Base-by-base conservation (phyloP, 1,140 invertebrate genomes). In the Conus betulinus region DNA sequence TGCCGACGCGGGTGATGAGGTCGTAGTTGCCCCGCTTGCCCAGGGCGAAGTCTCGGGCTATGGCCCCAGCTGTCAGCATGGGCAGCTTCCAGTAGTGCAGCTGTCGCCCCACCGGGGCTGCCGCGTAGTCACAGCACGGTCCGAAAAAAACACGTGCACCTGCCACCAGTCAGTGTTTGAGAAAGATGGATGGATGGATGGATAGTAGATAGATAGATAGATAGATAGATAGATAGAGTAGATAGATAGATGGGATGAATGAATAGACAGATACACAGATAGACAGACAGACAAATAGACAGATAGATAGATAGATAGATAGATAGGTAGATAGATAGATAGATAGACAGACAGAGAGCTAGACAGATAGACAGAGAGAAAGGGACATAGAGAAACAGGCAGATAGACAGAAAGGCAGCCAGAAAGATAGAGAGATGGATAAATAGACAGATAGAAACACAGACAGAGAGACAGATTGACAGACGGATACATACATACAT, bases 101-200 rank as follows among this genome's bases (percentile, higher is more conserved):
- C 94, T 98, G 98, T 27, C 98, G 96, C 1, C 97, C 97, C 6
- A 99, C 97, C 0, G 98, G 98, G 0, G 98, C 98, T 84, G 98
- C 96, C 1, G 98, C 94, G 10, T 98, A 99, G 91, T 98, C 98
- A 95, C 98, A 99, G 11, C 98, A 97, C 0, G 98, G 97, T 0
- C 98, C 98, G 92, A 99, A 96, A 99, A 96, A 98, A 2, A 97
- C 97, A 95, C 71, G 55, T 79, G 10, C 25, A 87, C 84, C 84
- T 85, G 84, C 10, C 11, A 63, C 60, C 60, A 63, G 60, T 63
- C 0, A 63, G 60, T 63, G 60, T 63, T 63, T 11, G 60, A 39
- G 60, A 63, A 13, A 63, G 17, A 63, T 63, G 60, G 1, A 63
- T 13, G 17, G 60, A 63, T 13, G 17, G 17, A 13, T 11, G 17